These are phyloP conservation scores for Synanthedon vespiformis DNA, from an alignment of 2,888 invertebrate genomes.

Conservation along the genomic window DNA sequence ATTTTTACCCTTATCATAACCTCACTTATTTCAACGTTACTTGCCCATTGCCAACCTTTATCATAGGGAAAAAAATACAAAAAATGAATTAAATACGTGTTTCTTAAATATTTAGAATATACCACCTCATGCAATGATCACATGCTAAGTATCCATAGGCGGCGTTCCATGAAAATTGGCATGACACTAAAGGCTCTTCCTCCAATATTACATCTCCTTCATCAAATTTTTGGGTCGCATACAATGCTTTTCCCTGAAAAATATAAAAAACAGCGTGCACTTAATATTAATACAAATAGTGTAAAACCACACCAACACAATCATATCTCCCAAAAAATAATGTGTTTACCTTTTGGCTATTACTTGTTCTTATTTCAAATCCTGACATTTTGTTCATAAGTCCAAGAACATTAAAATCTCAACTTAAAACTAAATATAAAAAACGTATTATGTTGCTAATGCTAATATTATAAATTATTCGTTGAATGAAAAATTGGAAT, in stretches of 20 bases:
- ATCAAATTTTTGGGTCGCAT: slow-evolving; percentile 77
- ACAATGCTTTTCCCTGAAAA: slow-evolving; percentile 85
- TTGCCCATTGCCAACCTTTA: no score
- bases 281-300: background rate
- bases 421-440: no score
- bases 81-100: no score
- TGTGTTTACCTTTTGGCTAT: slow-evolving; percentile 46
- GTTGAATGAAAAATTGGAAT: no score
- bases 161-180: slow-evolving; percentile 94
- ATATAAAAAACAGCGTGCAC: background rate
- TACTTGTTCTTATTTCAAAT: slow-evolving; percentile 45
- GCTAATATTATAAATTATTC: no score
- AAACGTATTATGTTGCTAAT: no score
- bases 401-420: no score
- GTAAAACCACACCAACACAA: background rate
- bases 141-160: slow-evolving; percentile 89
- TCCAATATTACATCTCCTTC: slow-evolving; percentile 85
- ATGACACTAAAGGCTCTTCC: slow-evolving; percentile 89
- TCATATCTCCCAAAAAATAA: background rate
- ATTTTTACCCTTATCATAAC: no score
- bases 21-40: no score
- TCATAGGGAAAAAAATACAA: no score
- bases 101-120: no score
- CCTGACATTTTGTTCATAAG: slow-evolving; percentile 34
- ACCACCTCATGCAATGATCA: slow-evolving; percentile 86